These are phyloP conservation scores for Pygoscelis antarcticus DNA, from an alignment of 2,113 vertebrate species.

Conservation along the genomic window DNA sequence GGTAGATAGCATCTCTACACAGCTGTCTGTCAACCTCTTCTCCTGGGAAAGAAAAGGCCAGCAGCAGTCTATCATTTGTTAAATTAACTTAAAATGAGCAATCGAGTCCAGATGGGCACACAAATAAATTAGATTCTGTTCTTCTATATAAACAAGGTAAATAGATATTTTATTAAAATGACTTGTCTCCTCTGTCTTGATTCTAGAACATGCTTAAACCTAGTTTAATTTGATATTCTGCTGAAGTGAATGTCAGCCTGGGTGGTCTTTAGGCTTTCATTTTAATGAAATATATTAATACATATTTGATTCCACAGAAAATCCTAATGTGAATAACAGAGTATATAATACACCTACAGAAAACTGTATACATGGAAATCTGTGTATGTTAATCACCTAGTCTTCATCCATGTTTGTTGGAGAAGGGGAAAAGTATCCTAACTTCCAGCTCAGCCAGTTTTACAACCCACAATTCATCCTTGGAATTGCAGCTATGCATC, in stretches of 20 bases:
- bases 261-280: background rate
- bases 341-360: background rate
- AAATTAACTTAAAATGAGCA: constrained; percentile 66
- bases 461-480: background rate
- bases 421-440: background rate
- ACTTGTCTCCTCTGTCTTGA: background rate
- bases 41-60: constrained; percentile 78
- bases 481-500: background rate
- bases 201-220: background rate
- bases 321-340: background rate
- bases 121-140: constrained; percentile 61
- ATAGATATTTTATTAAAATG: constrained; percentile 46
- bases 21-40: constrained; percentile 82
- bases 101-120: constrained; percentile 51
- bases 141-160: constrained; percentile 45
- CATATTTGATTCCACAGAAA: background rate
- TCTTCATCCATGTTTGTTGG: background rate
- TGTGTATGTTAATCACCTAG: background rate
- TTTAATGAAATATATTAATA: background rate
- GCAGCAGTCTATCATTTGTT: constrained; percentile 60
- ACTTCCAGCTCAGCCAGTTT: background rate
- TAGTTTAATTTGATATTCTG: background rate
- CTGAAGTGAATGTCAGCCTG: background rate
- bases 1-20: constrained; percentile 84
- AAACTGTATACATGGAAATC: background rate